Base-by-base conservation (phyloP, 2,797 vertebrate genomes). In the Cossypha polioptera region DNA sequence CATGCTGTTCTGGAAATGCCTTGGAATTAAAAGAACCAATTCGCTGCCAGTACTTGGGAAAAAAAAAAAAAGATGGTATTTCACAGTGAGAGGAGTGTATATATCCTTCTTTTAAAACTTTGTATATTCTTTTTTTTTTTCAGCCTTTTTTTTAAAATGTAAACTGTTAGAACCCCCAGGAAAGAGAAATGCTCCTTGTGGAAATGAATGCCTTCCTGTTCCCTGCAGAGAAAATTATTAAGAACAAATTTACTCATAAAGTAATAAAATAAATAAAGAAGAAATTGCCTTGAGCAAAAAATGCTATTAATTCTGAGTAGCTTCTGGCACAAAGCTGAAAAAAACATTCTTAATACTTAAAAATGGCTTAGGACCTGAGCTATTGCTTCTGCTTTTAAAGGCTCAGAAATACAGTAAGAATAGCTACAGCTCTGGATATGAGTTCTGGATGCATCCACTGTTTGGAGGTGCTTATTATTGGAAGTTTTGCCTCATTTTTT, bases 1-100 rank as follows among this genome's bases (percentile, higher is more conserved):
- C 93, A 93, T 75, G 95, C 95, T 97, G 94, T 93, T 97, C 91
- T 77, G 74, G 80, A 94, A 97, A 89, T 92, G 91, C 80, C 82
- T 51, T 80, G 71, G 93, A 77, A 83, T 81, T 93, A 86, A 94
- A 94, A 95, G 67, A 79, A 80, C 48, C 22, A 3, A 89, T 81
- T 92, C 40, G 3, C 42, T 97, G 82, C 89, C 78, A 88, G 84
- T 78, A 54, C 54, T 90, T 75, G 38, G 38, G 7, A 26, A 38
- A 67, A 54, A 45, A 19, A 43, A 43, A 74, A 88, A 91, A 73
- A 65, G 51, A 73, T 59, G 36, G 54, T 78, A 74, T 77, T 88
- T 90, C 95, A 82, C 86, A 88, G 77, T 31, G 40, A 93, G 87
- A 75, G 42, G 75, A 85, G 55, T 29, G 19, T 57, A 54, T 76